Conservation (phyloP, 2,113 vertebrate species). For the Gopherus evgoodei region DNA sequence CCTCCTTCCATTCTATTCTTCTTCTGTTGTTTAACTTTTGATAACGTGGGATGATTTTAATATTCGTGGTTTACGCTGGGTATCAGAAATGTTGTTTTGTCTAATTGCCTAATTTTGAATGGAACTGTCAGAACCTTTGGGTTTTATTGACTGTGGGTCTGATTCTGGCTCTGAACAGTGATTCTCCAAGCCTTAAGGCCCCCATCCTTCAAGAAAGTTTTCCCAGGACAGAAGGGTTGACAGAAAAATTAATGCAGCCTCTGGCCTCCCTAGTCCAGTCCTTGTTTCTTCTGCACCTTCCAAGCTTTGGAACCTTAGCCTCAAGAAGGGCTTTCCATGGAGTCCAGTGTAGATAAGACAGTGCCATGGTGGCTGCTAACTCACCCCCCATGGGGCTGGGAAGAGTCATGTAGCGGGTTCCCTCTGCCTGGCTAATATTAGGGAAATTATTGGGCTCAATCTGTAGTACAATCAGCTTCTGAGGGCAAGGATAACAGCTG, state of each 20-base stretch:
- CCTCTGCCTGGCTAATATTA: neutral
- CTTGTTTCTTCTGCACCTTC: neutral
- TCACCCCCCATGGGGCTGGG: neutral
- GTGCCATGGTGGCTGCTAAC: neutral
- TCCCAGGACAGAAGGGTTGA: neutral
- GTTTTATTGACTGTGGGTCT: too few species aligned
- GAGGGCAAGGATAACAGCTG: neutral
- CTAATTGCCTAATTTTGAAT: too few species aligned
- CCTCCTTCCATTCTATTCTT: too few species aligned
- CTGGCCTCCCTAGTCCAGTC: neutral
- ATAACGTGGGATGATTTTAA: too few species aligned
- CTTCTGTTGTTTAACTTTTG: too few species aligned
- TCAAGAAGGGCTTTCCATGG: accelerated
- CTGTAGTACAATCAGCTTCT: neutral
- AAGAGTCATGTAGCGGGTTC: neutral
- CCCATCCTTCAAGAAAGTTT: neutral
- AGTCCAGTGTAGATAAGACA: neutral
- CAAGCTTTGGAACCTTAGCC: neutral
- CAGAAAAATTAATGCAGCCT: neutral
- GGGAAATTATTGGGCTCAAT: neutral
- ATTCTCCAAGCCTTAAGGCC: too few species aligned
- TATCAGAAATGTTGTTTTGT: too few species aligned
- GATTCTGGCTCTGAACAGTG: neutral
- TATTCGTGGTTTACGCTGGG: too few species aligned
- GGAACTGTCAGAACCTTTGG: too few species aligned